These are phyloP conservation scores for Pseudorhombus dupliciocellatus DNA, from an alignment of 2,113 vertebrate species.

Conservation along the genomic window DNA sequence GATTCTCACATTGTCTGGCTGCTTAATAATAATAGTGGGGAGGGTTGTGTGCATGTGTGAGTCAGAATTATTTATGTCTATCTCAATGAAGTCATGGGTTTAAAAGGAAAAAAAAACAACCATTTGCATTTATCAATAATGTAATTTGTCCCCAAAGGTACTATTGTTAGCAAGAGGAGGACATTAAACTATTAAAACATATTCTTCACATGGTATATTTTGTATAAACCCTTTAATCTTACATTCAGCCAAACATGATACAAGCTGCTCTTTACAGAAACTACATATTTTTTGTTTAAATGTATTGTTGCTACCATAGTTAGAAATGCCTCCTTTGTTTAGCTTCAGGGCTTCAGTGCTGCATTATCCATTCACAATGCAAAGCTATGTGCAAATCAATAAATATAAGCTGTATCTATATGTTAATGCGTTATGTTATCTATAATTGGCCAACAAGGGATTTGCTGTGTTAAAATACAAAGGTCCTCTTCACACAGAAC, in stretches of 20 bases:
- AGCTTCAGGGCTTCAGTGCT: neutral
- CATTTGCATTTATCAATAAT: neutral
- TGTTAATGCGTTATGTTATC: constrained; percentile 49
- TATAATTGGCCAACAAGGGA: constrained; percentile 30
- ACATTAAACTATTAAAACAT: neutral
- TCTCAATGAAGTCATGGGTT: neutral
- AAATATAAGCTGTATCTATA: constrained; percentile 19
- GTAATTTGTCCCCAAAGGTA: constrained; percentile 3
- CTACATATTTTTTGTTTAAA: neutral
- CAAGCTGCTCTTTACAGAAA: neutral
- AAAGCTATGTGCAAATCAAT: constrained; percentile 10
- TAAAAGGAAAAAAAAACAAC: neutral
- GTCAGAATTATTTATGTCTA: constrained; percentile 2
- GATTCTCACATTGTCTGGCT: neutral
- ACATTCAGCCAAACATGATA: too few relatives aligned
- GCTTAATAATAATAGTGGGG: neutral
- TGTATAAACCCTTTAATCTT: neutral
- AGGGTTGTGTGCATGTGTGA: neutral
- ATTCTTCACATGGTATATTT: neutral
- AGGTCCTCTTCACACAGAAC: constrained; percentile 31
- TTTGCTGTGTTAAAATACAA: constrained; percentile 25
- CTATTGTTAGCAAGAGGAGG: neutral
- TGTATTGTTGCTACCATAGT: neutral
- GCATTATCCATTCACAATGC: constrained; percentile 9
- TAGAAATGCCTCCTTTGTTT: neutral